These are phyloP conservation scores for Spilosoma lubricipeda DNA, from an alignment of 2,888 invertebrate species.

Conservation along the genomic window DNA sequence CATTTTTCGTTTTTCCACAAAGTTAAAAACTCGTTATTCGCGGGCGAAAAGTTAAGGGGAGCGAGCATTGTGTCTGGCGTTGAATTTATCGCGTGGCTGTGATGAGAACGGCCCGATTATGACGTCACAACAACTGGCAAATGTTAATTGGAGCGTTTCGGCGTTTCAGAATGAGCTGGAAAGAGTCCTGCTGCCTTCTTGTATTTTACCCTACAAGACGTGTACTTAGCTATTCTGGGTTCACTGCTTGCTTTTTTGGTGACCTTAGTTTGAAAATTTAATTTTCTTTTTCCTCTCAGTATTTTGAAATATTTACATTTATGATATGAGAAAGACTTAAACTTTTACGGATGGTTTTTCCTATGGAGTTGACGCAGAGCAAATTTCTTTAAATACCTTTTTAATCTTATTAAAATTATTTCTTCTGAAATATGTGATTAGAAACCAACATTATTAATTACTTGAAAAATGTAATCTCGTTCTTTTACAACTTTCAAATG, in stretches of 20 bases:
- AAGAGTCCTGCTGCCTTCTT: conserved; percentile 13
- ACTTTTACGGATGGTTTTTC: neutral
- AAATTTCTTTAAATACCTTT: too few species aligned
- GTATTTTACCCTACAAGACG: conserved; percentile 11
- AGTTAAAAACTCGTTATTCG: conserved; percentile 86
- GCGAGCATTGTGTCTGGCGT: conserved; percentile 77
- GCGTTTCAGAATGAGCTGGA: conserved; percentile 37
- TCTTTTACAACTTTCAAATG: neutral
- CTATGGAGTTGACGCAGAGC: neutral
- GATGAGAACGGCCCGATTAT: conserved; percentile 55
- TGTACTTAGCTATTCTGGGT: neutral
- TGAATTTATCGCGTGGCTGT: conserved; percentile 73
- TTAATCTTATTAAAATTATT: too few species aligned
- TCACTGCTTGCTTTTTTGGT: neutral
- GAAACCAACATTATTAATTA: neutral
- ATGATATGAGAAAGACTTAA: neutral
- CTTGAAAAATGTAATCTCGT: neutral
- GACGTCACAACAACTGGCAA: conserved; percentile 49
- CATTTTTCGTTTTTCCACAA: conserved; percentile 85
- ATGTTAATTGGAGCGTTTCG: conserved; percentile 52
- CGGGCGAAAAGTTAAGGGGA: conserved; percentile 80
- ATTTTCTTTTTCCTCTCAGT: neutral
- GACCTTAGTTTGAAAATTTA: neutral
- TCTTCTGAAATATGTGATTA: neutral
- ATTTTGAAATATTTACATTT: neutral